Conservation (phyloP, 2,113 vertebrate genomes). For the Motacilla alba region DNA sequence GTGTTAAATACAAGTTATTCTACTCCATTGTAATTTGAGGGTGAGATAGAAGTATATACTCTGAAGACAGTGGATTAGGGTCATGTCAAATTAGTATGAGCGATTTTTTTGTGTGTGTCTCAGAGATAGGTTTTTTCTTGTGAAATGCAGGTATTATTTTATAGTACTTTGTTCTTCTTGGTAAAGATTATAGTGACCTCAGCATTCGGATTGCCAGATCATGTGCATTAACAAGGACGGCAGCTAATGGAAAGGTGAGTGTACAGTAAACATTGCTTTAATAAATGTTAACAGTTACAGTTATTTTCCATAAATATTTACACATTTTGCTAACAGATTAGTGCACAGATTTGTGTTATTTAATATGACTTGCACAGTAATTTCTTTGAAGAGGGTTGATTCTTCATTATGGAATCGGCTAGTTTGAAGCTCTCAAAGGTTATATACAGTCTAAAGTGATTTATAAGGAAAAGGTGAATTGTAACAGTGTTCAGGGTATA, state of each 20-base stretch:
- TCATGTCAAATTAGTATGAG: neutral
- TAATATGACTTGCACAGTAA: neutral
- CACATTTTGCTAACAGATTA: neutral
- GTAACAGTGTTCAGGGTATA: neutral
- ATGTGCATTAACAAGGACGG: slow-evolving; percentile 65
- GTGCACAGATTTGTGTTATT: neutral
- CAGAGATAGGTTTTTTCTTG: neutral
- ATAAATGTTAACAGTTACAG: neutral
- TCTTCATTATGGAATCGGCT: neutral
- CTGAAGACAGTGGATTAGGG: neutral
- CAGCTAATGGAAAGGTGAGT: slow-evolving; percentile 27
- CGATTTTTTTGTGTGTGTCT: neutral
- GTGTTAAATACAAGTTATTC: neutral
- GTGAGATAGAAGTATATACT: neutral
- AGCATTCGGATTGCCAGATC: slow-evolving; percentile 77
- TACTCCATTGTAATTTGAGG: neutral
- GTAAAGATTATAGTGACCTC: slow-evolving; percentile 69
- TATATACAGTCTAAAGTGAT: neutral
- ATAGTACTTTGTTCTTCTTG: neutral
- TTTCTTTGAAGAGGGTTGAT: neutral
- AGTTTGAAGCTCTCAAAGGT: neutral
- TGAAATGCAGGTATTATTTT: neutral
- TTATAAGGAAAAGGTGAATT: neutral
- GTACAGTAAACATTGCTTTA: neutral
- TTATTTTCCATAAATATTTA: neutral